These are phyloP conservation scores for Chelon labrosus DNA, from an alignment of 2,797 vertebrate species.

Conservation along the genomic window DNA sequence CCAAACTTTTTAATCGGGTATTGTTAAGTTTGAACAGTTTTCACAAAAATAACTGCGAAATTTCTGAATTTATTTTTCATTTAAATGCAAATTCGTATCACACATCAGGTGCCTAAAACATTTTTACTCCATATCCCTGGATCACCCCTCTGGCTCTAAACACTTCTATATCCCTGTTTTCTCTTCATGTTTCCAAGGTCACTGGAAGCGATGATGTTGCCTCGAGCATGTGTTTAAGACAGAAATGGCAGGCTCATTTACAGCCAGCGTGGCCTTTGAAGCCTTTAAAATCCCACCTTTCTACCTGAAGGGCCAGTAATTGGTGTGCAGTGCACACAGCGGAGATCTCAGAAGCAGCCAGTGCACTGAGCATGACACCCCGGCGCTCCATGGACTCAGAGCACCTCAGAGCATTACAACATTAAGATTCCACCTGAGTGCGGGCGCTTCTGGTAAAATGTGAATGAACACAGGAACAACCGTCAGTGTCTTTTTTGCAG, in stretches of 20 bases:
- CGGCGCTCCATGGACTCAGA: conserved; percentile 26
- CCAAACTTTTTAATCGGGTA: background rate
- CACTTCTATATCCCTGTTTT: background rate
- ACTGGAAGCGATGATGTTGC: conserved; percentile 38
- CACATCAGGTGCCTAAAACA: background rate
- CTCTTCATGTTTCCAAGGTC: conserved; percentile 48
- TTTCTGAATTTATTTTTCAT: background rate
- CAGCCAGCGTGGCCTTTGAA: conserved; percentile 53
- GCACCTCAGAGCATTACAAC: conserved; percentile 46
- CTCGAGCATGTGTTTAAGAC: conserved; percentile 35
- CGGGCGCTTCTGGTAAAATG: conserved; percentile 39
- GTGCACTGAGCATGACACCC: conserved; percentile 56
- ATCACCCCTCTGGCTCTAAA: background rate
- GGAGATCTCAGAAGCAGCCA: conserved; percentile 46
- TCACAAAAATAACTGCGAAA: background rate
- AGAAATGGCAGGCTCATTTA: conserved; percentile 51
- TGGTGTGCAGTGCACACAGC: conserved; percentile 62
- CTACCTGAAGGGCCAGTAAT: conserved; percentile 58
- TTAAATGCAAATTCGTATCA: background rate
- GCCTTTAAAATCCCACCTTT: conserved; percentile 56
- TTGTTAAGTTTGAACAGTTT: background rate
- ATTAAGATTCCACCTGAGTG: conserved; percentile 68
- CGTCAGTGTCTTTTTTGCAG: conserved; percentile 29
- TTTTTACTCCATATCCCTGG: background rate
- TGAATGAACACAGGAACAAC: conserved; percentile 51